These are phyloP conservation scores for Deilephila elpenor DNA, from an alignment of 2,888 invertebrate genomes.

Conservation along the genomic window DNA sequence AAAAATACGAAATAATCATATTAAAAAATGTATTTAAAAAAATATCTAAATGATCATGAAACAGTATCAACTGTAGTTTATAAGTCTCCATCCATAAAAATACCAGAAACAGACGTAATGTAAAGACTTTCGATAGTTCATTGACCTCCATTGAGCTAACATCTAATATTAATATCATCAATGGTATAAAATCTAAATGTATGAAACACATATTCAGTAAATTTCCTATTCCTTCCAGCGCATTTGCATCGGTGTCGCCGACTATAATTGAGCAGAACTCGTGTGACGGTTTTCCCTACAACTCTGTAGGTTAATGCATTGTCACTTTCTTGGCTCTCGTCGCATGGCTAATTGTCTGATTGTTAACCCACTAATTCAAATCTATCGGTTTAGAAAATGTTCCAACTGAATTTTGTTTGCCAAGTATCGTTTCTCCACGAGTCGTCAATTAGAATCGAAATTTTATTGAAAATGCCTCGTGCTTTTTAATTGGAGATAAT, in stretches of 20 bases:
- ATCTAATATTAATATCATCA: too few species aligned
- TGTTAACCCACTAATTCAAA: conserved; percentile 80
- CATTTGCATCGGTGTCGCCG: conserved; percentile 50
- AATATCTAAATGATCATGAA: too few species aligned
- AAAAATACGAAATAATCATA: too few species aligned
- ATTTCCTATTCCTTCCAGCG: conserved; percentile 40
- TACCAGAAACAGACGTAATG: too few species aligned
- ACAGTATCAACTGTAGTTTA: too few species aligned
- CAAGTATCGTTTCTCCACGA: conserved; percentile 57
- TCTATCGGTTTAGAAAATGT: conserved; percentile 66
- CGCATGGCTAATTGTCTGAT: conserved; percentile 78
- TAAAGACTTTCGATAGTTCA: too few species aligned
- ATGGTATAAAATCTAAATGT: not conserved
- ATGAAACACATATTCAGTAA: not conserved
- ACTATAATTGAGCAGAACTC: conserved; percentile 77
- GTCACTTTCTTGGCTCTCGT: conserved; percentile 76
- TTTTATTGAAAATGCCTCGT: conserved; percentile 37
- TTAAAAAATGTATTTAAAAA: too few species aligned
- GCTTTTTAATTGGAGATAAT: conserved; percentile 36
- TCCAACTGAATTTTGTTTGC: conserved; percentile 51
- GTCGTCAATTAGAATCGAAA: conserved; percentile 51
- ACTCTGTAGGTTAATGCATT: conserved; percentile 77
- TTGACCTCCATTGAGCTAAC: too few species aligned
- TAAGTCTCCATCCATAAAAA: too few species aligned
- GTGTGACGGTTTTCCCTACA: conserved; percentile 79